A percentile compares a stretch with the other conserved stretches of the same genome.
These are phyloP conservation scores for Andricus quercusramuli DNA, from an alignment of 2,888 invertebrate genomes.

Conservation along the genomic window DNA sequence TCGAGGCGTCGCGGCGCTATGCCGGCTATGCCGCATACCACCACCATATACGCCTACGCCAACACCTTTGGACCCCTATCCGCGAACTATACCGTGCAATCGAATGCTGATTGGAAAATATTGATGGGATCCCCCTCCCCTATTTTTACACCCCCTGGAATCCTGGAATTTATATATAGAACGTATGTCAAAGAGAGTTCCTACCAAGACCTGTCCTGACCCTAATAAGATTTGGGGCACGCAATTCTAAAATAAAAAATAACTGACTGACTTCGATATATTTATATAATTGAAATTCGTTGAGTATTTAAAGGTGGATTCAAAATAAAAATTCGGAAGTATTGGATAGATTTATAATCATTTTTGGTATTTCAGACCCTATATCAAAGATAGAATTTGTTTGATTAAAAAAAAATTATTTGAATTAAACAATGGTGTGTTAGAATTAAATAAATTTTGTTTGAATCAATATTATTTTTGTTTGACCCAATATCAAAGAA, in stretches of 20 bases:
- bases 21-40: constrained; percentile 76
- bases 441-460: no score
- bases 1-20: constrained; percentile 75
- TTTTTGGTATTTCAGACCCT: no score
- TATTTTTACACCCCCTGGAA: constrained; percentile 51
- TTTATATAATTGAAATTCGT: not conserved
- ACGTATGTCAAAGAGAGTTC: constrained; percentile 23
- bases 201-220: not conserved
- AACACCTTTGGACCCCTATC: constrained; percentile 57
- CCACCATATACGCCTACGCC: constrained; percentile 72
- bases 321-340: no score
- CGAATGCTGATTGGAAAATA: constrained; percentile 77
- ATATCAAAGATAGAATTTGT: no score
- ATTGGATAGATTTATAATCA: no score
- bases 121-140: constrained; percentile 66
- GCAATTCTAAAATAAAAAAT: not conserved
- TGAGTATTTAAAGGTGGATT: not conserved
- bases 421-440: no score
- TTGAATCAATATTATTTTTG: no score
- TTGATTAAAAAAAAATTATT: no score
- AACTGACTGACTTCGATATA: not conserved
- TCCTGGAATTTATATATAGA: constrained; percentile 57
- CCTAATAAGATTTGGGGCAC: not conserved
- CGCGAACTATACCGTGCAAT: constrained; percentile 66
- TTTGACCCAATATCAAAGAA: no score